Evolutionary conservation across 2,113 vertebrate genomes (phyloP).

Genomic region (Varanus komodoensis): DNA sequence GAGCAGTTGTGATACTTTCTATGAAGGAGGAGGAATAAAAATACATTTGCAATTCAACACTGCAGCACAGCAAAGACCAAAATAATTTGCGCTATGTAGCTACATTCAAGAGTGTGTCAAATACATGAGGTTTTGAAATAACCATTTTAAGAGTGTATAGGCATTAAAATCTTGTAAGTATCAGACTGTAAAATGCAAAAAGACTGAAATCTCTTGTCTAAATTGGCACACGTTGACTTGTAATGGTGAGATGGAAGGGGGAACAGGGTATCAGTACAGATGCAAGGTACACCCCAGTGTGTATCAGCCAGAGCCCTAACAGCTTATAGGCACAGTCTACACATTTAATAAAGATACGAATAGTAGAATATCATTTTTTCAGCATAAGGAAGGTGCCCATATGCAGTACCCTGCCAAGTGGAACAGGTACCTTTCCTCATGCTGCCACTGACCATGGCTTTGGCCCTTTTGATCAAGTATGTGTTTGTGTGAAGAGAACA

Average conservation of each 20-base stretch:
- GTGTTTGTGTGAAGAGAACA: too few relatives aligned
- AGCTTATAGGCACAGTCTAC: too few relatives aligned
- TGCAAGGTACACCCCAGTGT: too few relatives aligned
- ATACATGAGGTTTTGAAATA: constrained; percentile 59
- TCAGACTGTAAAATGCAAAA: constrained; percentile 52
- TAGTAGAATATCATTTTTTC: not conserved
- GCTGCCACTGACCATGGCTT: not conserved
- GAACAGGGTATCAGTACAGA: too few relatives aligned
- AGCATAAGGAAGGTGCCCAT: not conserved
- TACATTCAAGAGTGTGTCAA: constrained; percentile 38
- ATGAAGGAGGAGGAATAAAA: constrained; percentile 62
- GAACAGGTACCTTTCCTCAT: not conserved
- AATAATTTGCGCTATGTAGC: constrained; percentile 49
- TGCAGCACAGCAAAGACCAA: constrained; percentile 58
- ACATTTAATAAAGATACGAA: too few relatives aligned
- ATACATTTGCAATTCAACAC: constrained; percentile 62
- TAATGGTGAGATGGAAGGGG: not conserved
- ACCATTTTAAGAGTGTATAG: constrained; percentile 54
- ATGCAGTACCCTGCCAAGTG: not conserved
- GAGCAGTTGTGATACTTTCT: constrained; percentile 61
- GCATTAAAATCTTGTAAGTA: constrained; percentile 44
- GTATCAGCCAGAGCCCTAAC: too few relatives aligned
- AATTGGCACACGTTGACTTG: not conserved
- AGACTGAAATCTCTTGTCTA: constrained; percentile 22
- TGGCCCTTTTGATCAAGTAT: not conserved